Base-by-base conservation (phyloP, 92 coral and sea anemone species). In the Epizoanthus stellaris region DNA sequence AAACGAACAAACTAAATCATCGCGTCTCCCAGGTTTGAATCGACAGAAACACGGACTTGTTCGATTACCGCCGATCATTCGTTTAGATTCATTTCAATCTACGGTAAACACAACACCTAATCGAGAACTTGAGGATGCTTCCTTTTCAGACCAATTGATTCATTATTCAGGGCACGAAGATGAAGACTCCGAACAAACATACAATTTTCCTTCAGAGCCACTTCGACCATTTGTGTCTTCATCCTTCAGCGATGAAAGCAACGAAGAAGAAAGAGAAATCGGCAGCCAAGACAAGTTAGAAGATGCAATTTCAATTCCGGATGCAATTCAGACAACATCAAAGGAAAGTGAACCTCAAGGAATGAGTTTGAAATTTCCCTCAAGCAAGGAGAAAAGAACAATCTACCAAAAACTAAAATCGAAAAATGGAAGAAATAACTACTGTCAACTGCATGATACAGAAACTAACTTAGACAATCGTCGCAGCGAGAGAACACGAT, bases 21-120 rank as follows among this genome's bases (percentile, higher is more conserved):
- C 88, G 8, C 59, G 53, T 6, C 25, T 80, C 36, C 77, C 75
- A 17, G 85, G 86, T 49, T 87, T 92, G 56, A 88, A 76, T 61
- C 95, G 98, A 68, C 90, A 94, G 65, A 83, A 85, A 66, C 98
- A 94, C 21, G 98, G 98, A 8, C 89, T 94, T 2, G 95, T 94
- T 15, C 88, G 98, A 9, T 49, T 94, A 16, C 98, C 98, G 30
- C 98, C 98, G 76, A 92, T 94, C 12, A 90, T 91, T 66, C 94
- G 90, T 0, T 74, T 93, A 42, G 93, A 94, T 54, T 84, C 90
- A 4, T 56, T 53, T 6, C 81, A 23, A 42, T 59, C 38, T 63
- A 25, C 67, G 19, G 77, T 68, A 67, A 82, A 82, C 43, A 67
- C 56, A 21, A 39, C 73, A 62, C 72, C 58, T 62, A 5, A 39